Percentiles rank a stretch among this genome's conserved stretches.
These are phyloP conservation scores for Drosophila mercatorum DNA, from an alignment of 2,888 invertebrate species.

Conservation along the genomic window DNA sequence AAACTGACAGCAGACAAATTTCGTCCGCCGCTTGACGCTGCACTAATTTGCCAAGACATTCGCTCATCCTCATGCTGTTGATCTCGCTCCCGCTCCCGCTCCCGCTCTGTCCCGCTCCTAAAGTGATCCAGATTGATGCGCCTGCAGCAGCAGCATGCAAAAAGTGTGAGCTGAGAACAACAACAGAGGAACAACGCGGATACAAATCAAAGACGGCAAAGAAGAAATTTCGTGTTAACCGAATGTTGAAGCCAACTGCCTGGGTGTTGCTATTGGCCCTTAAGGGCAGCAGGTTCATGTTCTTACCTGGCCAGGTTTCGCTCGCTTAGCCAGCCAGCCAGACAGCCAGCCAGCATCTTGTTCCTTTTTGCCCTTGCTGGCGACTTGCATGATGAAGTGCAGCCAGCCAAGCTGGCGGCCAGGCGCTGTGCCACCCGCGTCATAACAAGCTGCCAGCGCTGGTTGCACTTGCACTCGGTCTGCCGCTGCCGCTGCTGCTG, in stretches of 20 bases:
- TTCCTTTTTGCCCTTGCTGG: slow-evolving; percentile 44
- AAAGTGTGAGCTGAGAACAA: slow-evolving; percentile 29
- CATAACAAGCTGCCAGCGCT: slow-evolving; percentile 57
- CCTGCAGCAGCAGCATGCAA: slow-evolving; percentile 64
- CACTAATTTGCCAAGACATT: slow-evolving; percentile 81
- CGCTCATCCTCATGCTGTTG: slow-evolving; percentile 70
- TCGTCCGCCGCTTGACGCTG: slow-evolving; percentile 74
- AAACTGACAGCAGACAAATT: slow-evolving; percentile 79
- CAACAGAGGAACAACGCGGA: slow-evolving; percentile 14
- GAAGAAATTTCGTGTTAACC: slow-evolving; percentile 74
- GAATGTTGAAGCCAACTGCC: slow-evolving; percentile 75
- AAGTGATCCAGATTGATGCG: slow-evolving; percentile 75
- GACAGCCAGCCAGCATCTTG: slow-evolving; percentile 25
- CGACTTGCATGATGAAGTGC: slow-evolving; percentile 78
- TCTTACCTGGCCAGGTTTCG: slow-evolving; percentile 7
- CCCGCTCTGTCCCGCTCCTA: slow-evolving; percentile 1
- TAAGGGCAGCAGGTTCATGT: slow-evolving; percentile 43
- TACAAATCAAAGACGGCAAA: slow-evolving; percentile 73
- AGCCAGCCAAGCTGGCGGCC: slow-evolving; percentile 39
- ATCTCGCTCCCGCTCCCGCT: slow-evolving; percentile 51
- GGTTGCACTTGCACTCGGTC: slow-evolving; percentile 38
- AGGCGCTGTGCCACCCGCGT: slow-evolving; percentile 58
- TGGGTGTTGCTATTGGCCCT: slow-evolving; percentile 68
- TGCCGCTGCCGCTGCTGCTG: slow-evolving; percentile 26
- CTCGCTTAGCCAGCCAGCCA: slow-evolving; percentile 19